Base-by-base conservation (phyloP, 2,113 vertebrate species). In the Zosterops pallidus region DNA sequence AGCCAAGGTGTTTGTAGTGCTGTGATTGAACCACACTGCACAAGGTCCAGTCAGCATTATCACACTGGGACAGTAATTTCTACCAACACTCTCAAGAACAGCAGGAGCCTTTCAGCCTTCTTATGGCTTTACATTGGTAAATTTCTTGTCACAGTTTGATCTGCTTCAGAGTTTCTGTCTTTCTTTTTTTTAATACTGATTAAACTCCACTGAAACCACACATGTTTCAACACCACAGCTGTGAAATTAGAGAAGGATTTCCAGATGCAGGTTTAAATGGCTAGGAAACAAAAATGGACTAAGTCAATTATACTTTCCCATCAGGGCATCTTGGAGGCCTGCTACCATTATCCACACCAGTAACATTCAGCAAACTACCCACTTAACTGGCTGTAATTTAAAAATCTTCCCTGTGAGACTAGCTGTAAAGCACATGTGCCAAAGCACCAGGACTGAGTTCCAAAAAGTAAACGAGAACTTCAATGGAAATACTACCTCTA, bases 321-420 rank as follows among this genome's bases (percentile, higher is more conserved):
- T 94, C 88, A 94, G 86, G 68, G 81, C 71, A 90, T 96, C 95
- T 95, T 97, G 94, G 89, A 95, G 95, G 80, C 96, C 41, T 90
- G 69, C 92, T 91, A 78, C 93, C 80, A 81, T 96, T 97, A 97
- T 92, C 80, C 93, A 93, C 83, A 96, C 95, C 92, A 94, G 93
- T 85, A 93, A 62, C 83, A 89, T 92, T 93, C 65, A 44, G 94
- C 94, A 97, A 97, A 95, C 67, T 94, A 86, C 79, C 60, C 67
- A 81, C 77, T 96, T 97, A 96, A 90, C 90, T 86, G 92, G 74
- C 90, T 97, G n/a, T 95, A 97, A 97, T 95, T 98, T 96, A 83
- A 91, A 97, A 98, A 97, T 96, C 91, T 95, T 95, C 94, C 96
- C 94, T 91, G 16, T 80, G 96, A 97, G 97, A 96, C 95, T 83